Conservation (phyloP, 2,888 invertebrate species). For the Drosophila maculinotata region DNA sequence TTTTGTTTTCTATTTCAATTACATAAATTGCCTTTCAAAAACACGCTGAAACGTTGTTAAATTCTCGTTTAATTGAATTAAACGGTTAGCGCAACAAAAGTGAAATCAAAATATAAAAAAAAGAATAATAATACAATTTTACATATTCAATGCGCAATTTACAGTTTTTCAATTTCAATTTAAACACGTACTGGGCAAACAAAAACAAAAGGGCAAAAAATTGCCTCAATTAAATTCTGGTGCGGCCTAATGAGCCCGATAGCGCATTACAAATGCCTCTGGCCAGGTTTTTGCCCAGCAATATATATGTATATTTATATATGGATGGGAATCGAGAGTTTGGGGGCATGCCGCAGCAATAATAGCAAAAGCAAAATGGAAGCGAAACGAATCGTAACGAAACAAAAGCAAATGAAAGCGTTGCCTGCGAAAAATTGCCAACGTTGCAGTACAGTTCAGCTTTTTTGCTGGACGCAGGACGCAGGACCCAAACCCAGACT, state of each 20-base stretch:
- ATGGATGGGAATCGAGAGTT: background rate
- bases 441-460: constrained; percentile 65
- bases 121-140: background rate
- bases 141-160: constrained; percentile 22
- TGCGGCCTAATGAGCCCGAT: constrained; percentile 64
- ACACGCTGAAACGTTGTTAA: constrained; percentile 17
- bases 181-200: constrained; percentile 14
- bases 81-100: constrained; percentile 33
- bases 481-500: background rate
- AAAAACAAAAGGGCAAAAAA: constrained; percentile 34
- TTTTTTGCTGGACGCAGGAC: background rate
- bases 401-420: constrained; percentile 58
- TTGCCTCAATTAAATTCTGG: constrained; percentile 65
- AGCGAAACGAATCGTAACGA: constrained; percentile 32
- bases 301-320: background rate
- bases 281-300: constrained; percentile 2
- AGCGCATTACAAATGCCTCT: constrained; percentile 28
- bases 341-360: constrained; percentile 23
- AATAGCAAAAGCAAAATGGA: constrained; percentile 26
- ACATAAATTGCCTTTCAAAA: constrained; percentile 63
- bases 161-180: constrained; percentile 4
- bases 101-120: constrained; percentile 15
- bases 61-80: constrained; percentile 61
- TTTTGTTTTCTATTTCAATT: constrained; percentile 48
- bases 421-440: constrained; percentile 71